Base-by-base conservation (phyloP, 2,797 vertebrate species). In the Sebastes vulpes region DNA sequence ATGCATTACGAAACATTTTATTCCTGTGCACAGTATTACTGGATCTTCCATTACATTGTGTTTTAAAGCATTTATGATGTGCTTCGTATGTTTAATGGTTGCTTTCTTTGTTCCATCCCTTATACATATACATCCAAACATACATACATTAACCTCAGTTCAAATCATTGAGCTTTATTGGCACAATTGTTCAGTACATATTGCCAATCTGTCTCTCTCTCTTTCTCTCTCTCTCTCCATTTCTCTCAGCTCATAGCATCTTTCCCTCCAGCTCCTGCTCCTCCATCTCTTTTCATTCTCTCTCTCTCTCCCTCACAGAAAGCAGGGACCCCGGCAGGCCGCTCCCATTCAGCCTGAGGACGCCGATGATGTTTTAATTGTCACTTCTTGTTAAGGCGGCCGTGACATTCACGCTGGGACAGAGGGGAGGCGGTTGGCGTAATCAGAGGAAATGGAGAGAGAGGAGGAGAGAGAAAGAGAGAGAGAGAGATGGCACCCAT, bases 301-400 rank as follows among this genome's bases (percentile, higher is more conserved):
- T 65, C 65, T 28, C 74, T 14, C 65, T 38, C 35, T 35, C 35
- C 23, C 46, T 65, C 35, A 10, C 50, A 76, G 53, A 26, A 63
- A 78, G 69, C 77, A 72, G 53, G 71, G 81, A 81, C 76, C 80
- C 84, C 56, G 9, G 73, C 89, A 65, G 87, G 76, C 81, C 60
- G 28, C 90, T 81, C 77, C 81, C 65, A 67, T 83, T 89, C 86
- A 74, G 91, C 94, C 91, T 28, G 63, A 77, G 92, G 91, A 92
- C 25, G 58, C 73, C 58, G 80, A 94, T 85, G 89, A 95, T 93
- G 89, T 90, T 94, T 95, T 94, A 93, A 94, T 95, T 95, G 96
- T 96, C 94, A 95, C 92, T 95, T 95, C 90, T 94, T 77, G 89
- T 95, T 95, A 94, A 89, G 84, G 79, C 82, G 52, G 82, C 85